Base-by-base conservation (phyloP, 1,140 invertebrate species). In the Procambarus clarkii region DNA sequence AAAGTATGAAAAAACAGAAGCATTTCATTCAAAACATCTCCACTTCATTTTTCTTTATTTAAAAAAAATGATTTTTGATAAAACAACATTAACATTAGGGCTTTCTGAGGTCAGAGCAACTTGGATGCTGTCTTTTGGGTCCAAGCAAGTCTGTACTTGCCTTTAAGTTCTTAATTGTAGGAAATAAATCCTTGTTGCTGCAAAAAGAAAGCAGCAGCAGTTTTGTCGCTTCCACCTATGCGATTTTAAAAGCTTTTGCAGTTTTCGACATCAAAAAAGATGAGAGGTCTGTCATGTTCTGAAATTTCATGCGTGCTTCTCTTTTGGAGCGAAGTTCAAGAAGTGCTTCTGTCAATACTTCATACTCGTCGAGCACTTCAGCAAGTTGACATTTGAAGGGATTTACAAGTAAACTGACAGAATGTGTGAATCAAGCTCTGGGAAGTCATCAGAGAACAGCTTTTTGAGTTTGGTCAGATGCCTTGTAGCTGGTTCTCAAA, bases 191-290 rank as follows among this genome's bases (percentile, higher is more conserved):
- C 5, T 54, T 54, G 50, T 34, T 34, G 34, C 1, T 34, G 34
- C 34, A 34, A 34, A 34, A 54, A 54, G 13, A 54, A 9, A 13
- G 50, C 50, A 54, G 50, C 4, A 54, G 4, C 13, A 54, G 8
- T 54, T 54, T 54, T 54, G 13, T 54, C 13, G 82, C 82, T 85
- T 85, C 7, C 82, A 69, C 3, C 2, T 71, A 58, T 85, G 82
- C 82, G 69, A 34, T 85, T 85, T 85, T 85, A 45, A 44, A 85
- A 71, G 82, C 64, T n/a, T 85, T 85, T 69, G 82, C 58, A 85
- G 82, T 44, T 85, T 71, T 85, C 24, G 64, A 85, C 82, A 71
- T 85, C 82, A 54, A 69, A 85, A 85, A 85, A 85, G 9, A 45
- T 85, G 82, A 85, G 58, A 85, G 58, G 48, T 85, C 82, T 50